phyloP scores from a whole-genome alignment of 2,888 invertebrate genomes.

The Tetropium fuscum region DNA sequence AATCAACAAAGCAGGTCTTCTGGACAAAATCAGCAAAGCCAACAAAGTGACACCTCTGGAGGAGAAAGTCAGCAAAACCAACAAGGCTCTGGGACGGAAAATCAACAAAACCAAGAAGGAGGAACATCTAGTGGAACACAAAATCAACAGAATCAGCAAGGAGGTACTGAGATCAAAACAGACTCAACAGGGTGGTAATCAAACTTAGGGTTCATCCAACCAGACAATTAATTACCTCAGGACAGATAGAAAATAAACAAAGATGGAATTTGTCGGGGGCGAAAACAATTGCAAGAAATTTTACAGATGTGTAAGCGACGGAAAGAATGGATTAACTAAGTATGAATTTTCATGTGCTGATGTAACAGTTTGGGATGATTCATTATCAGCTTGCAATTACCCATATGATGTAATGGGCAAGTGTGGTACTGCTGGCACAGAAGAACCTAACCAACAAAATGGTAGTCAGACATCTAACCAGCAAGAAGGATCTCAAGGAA shows the following conservation, averaged over 20 bases:
- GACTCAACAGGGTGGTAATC: not conserved
- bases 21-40: constrained; percentile 34
- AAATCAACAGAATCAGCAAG: constrained; percentile 10
- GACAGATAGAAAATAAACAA: constrained; percentile 54
- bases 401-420: constrained; percentile 69
- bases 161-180: too few species aligned
- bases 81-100: constrained; percentile 18
- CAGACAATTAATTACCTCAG: constrained; percentile 7
- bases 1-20: constrained; percentile 38
- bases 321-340: constrained; percentile 71
- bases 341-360: constrained; percentile 81
- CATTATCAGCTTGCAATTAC: constrained; percentile 78
- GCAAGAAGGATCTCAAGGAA: constrained; percentile 22
- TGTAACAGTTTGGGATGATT: constrained; percentile 83
- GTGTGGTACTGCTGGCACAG: constrained; percentile 40
- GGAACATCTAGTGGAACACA: constrained; percentile 3
- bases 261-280: constrained; percentile 80
- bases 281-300: constrained; percentile 78
- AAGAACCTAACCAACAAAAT: constrained; percentile 27
- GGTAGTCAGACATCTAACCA: constrained; percentile 31
- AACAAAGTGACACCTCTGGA: constrained; percentile 1
- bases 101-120: constrained; percentile 30
- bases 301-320: constrained; percentile 79
- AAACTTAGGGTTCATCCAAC: not conserved
- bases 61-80: constrained; percentile 26